Conservation (phyloP, 2,113 vertebrate species). For the Seriola quinqueradiata region DNA sequence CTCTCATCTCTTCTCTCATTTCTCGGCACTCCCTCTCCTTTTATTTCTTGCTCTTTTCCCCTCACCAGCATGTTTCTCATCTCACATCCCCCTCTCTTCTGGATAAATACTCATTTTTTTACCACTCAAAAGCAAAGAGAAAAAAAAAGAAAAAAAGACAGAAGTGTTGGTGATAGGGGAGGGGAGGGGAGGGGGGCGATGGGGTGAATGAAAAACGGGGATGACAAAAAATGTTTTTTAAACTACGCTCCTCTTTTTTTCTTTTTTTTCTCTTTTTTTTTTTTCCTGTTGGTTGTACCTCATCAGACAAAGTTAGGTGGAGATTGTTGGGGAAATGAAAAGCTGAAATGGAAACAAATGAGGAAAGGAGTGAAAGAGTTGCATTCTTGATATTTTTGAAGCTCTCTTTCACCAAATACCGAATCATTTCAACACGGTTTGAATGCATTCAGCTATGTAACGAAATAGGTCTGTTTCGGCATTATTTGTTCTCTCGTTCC, state of each 20-base stretch:
- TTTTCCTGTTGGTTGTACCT: slow-evolving; percentile 15
- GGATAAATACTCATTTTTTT: slow-evolving; percentile 53
- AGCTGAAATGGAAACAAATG: slow-evolving; percentile 38
- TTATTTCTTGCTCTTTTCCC: slow-evolving; percentile 48
- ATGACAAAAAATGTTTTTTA: slow-evolving; percentile 8
- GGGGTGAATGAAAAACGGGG: slow-evolving; percentile 16
- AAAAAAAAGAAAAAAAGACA: slow-evolving; percentile 2
- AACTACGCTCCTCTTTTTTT: neutral
- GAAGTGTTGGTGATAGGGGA: slow-evolving; percentile 3
- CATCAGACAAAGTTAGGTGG: slow-evolving; percentile 49
- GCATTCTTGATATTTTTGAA: slow-evolving; percentile 2
- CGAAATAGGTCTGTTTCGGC: neutral
- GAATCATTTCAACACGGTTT: slow-evolving; percentile 35
- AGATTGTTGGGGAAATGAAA: slow-evolving; percentile 36
- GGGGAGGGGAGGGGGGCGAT: too few relatives aligned
- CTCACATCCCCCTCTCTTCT: slow-evolving; percentile 40
- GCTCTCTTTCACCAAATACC: slow-evolving; percentile 25
- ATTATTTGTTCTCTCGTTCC: neutral
- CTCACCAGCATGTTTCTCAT: slow-evolving; percentile 55
- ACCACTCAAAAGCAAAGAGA: slow-evolving; percentile 55
- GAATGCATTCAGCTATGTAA: neutral
- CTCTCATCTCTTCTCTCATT: slow-evolving; percentile 62
- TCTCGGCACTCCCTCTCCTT: slow-evolving; percentile 49
- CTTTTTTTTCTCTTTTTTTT: neutral
- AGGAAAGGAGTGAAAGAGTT: slow-evolving; percentile 13